Percentiles rank a stretch among this genome's conserved stretches.
Conservation (phyloP, 2,797 vertebrate species). For the Peromyscus nudipes region DNA sequence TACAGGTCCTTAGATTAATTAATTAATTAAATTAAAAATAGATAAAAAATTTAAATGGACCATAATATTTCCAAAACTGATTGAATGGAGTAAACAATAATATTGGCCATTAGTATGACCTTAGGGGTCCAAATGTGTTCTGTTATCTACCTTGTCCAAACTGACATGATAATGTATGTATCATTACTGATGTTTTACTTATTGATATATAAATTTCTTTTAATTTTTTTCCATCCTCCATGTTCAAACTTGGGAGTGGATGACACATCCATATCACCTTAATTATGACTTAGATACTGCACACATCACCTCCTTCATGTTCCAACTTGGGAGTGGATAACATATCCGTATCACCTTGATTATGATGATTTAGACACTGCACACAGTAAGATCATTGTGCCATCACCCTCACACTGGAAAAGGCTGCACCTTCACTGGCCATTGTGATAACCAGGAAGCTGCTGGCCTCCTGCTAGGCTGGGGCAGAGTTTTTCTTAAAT, state of each 20-base stretch:
- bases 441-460: neutral
- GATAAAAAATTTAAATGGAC: neutral
- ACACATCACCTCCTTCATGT: too few relatives aligned
- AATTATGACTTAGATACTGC: too few relatives aligned
- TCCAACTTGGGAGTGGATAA: too few relatives aligned
- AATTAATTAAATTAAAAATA: neutral
- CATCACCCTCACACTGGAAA: too few relatives aligned
- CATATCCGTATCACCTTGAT: too few relatives aligned
- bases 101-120: neutral
- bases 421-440: too few relatives aligned
- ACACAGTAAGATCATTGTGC: neutral
- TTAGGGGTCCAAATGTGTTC: neutral
- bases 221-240: neutral
- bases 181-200: neutral
- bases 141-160: neutral
- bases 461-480: neutral
- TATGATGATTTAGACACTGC: neutral
- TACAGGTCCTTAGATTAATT: neutral
- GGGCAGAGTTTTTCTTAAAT: neutral
- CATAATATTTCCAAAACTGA: neutral
- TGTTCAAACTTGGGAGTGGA: too few relatives aligned
- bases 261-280: too few relatives aligned
- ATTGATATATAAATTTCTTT: neutral
- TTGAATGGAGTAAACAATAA: neutral
- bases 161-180: neutral